Evolutionary conservation across 2,888 invertebrate genomes (phyloP), one percentile per base, ranked within the genome.

Genomic region (Pycnomerus fuliginosus): DNA sequence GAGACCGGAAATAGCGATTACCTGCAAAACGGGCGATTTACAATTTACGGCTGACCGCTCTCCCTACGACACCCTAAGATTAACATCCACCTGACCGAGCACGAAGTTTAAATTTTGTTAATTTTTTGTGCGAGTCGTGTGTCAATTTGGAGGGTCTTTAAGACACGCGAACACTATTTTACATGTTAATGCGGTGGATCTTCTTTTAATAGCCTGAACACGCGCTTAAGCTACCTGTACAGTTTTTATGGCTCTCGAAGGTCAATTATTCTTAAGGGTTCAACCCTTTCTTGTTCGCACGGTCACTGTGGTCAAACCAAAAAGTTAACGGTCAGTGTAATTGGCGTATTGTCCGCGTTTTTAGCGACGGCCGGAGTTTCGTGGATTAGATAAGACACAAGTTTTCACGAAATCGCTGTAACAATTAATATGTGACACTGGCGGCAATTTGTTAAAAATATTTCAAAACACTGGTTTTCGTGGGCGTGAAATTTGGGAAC

Each of bases 131-230:
- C 20, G 5, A 8, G 20, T 20, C 31, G 41, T 35, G 43, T 43
- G 35, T 51, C 48, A 46, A 52, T 41, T 39, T 45, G 35, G 40
- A 17, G 46, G 46, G 31, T 28, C 16, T 15, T 12, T 14, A 32
- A 42, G 49, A 48, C 50, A 50, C 50, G 44, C 50, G 50, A 46
- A 40, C 33, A 31, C 24, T 25, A 34, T 37, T 44, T 35, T 32
- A 48, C 46, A 45, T 50, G 44, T 51, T 55, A 53, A 56, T 56
- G 48, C 48, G 56, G 49, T 48, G 57, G 45, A 58, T 61, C 68
- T 66, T 67, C 61, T 55, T 60, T 48, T 48, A 48, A 68, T 65
- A 58, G 60, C 43, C 49, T 20, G 5, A 10, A 25, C 5, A 10
- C 7, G 25, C 25, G 25, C 25, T 12, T 8, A 10, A 4, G 5